Conservation (phyloP, 2,113 vertebrate genomes). For the Benitochromis conjunctus region DNA sequence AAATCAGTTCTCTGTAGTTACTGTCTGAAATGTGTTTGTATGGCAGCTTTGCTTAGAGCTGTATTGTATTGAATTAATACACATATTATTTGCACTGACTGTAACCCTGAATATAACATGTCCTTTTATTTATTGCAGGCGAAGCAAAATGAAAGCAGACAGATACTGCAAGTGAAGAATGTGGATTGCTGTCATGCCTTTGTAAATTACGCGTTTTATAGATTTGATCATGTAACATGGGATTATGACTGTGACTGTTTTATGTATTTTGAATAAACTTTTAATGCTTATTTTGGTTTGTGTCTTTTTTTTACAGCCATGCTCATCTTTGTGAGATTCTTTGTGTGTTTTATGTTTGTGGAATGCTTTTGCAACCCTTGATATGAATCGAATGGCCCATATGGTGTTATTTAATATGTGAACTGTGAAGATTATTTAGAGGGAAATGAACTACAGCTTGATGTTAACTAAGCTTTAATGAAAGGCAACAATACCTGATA, state of each 20-base stretch:
- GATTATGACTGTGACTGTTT: background rate
- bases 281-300: background rate
- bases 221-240: background rate
- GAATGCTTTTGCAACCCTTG: background rate
- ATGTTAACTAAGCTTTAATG: background rate
- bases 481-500: background rate
- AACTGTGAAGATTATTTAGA: background rate
- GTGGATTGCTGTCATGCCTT: background rate
- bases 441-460: background rate
- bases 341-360: background rate
- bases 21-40: background rate
- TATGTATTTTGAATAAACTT: constrained; percentile 53
- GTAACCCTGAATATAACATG: background rate
- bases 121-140: constrained; percentile 70
- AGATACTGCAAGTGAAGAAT: constrained; percentile 91
- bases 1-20: background rate
- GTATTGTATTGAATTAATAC: background rate
- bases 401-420: background rate
- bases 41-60: background rate
- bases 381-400: background rate
- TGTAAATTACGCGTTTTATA: background rate
- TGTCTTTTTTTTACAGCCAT: background rate
- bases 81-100: background rate
- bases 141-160: constrained; percentile 96
- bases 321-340: background rate